Percentiles rank a stretch among this genome's conserved stretches.
Evolutionary conservation across 2,797 vertebrate species (phyloP).

Genomic region (Tokudaia tokunoshimensis): DNA sequence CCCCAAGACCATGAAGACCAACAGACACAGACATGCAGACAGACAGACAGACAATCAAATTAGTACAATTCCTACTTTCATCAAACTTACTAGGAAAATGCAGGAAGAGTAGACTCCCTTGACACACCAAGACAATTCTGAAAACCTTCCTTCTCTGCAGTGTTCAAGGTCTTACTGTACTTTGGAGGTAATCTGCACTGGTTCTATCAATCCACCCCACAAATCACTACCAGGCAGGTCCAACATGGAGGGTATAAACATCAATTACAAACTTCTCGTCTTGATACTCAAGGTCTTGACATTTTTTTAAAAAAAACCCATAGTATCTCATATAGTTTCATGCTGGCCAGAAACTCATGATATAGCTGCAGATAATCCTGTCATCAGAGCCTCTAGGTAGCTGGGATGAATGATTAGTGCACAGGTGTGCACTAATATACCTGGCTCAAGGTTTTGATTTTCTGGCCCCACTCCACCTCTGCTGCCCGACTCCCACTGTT

Average conservation of each 20-base stretch:
- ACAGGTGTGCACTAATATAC: not conserved
- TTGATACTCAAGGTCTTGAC: not conserved
- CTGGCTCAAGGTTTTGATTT: not conserved
- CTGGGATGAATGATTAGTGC: not conserved
- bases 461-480: not conserved
- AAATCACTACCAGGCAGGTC: not conserved
- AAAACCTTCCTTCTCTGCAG: not conserved
- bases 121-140: not conserved
- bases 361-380: not conserved
- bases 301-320: not conserved
- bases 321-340: not conserved
- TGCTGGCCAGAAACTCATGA: not conserved
- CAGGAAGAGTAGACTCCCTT: not conserved
- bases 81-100: not conserved
- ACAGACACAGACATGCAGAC: not conserved
- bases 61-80: not conserved
- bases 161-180: not conserved
- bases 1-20: not conserved
- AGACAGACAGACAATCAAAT: not conserved
- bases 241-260: not conserved
- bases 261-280: not conserved
- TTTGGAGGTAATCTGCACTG: not conserved
- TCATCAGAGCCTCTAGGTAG: not conserved
- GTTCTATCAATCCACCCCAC: not conserved
- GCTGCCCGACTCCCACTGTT: fast-evolving